These are phyloP conservation scores for Triplophysa siluroides DNA, from an alignment of 2,113 vertebrate genomes.

Conservation along the genomic window DNA sequence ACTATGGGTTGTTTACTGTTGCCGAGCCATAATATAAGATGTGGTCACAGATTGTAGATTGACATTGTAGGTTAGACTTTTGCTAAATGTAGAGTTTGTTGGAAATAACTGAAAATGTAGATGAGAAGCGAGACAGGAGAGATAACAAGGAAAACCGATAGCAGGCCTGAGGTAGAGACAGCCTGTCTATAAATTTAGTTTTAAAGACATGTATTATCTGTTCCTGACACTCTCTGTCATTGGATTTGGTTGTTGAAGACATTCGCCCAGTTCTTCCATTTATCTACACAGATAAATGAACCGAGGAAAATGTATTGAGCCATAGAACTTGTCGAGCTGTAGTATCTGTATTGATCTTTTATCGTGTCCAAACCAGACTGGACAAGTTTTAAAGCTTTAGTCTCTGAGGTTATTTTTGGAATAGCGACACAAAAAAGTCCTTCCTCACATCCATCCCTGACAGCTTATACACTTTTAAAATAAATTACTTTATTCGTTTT, in stretches of 20 bases:
- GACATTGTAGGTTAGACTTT: not conserved
- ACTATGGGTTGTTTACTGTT: too few relatives aligned
- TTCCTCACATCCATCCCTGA: too few relatives aligned
- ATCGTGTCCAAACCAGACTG: not conserved
- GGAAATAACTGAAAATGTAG: not conserved
- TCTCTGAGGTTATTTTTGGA: not conserved
- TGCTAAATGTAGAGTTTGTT: not conserved
- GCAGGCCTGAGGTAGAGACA: slow-evolving; percentile 10
- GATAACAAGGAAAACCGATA: not conserved
- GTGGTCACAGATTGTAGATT: too few relatives aligned
- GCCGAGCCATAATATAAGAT: too few relatives aligned
- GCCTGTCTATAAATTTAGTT: slow-evolving; percentile 30
- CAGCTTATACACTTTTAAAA: too few relatives aligned
- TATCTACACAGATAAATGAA: slow-evolving; percentile 28
- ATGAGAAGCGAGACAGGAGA: not conserved
- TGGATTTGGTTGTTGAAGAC: slow-evolving; percentile 18
- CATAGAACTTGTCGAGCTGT: slow-evolving; percentile 1
- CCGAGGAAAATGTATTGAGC: slow-evolving; percentile 30
- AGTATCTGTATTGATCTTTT: slow-evolving; percentile 22
- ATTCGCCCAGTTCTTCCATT: not conserved
- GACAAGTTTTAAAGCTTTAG: slow-evolving; percentile 19
- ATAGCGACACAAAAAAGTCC: too few relatives aligned
- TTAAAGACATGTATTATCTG: slow-evolving; percentile 39
- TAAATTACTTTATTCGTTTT: too few relatives aligned
- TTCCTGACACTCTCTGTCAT: slow-evolving; percentile 20